Base-by-base conservation (phyloP, 2,113 vertebrate genomes). In the Sphaerodactylus townsendi region DNA sequence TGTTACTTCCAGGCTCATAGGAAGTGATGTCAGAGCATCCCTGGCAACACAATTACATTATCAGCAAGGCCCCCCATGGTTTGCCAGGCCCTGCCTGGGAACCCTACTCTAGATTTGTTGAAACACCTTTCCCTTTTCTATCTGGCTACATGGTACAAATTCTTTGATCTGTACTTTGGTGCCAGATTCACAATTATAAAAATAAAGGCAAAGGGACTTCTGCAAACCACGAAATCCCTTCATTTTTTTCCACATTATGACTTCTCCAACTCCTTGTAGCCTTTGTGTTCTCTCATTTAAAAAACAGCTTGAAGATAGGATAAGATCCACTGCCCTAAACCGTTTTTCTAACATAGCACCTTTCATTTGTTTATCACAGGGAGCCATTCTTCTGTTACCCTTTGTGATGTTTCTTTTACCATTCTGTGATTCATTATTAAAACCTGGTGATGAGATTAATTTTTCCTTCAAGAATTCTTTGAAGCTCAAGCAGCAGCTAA, bases 401-500 rank as follows among this genome's bases (percentile, higher is more conserved):
- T 10, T 81, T 35, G 11, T 25, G n/a, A 28, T 68, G 0, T 3
- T 66, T 0, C 50, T 64, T 88, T 84, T 78, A 1, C n/a, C 73
- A 15, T 68, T 86, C 13, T 53, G 74, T 88, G 79, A 72, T 85
- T 86, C 21, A 64, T 15, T 85, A 13, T 86, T 66, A 91, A 89
- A 83, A 39, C n/a, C 65, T 82, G 66, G 2, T 80, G 28, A 65
- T 80, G 44, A 39, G 10, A 71, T 86, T 90, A 71, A 85, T 88
- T 89, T 90, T 62, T 76, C 88, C 68, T 85, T 76, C 75, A 33
- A 41, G 84, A 85, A 86, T 41, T 13, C 50, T 87, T 78, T 48
- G 79, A 53, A 82, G 39, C 35, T 87, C 53, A 86, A 70, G 76
- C 73, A 69, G 70, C 66, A 62, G 73, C 84, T 88, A 71, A 39